Evolutionary conservation across 2,113 vertebrate species (phyloP).

Genomic region (Rhinolophus sinicus): DNA sequence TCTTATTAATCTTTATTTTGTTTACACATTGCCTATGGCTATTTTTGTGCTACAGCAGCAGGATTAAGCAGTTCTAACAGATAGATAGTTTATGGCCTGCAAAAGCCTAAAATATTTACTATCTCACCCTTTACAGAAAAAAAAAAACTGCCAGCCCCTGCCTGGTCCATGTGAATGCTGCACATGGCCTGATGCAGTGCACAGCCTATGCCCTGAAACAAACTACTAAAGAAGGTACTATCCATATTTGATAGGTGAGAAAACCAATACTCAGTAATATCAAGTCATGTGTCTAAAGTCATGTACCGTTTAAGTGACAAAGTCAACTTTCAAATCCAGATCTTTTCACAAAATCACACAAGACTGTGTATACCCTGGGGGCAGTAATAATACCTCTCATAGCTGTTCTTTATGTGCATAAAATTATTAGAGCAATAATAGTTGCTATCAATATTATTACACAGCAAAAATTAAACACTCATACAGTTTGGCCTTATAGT

Average conservation of each 20-base stretch:
- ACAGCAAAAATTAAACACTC: neutral
- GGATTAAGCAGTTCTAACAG: neutral
- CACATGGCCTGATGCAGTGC: neutral
- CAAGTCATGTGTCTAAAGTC: neutral
- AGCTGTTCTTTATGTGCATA: neutral
- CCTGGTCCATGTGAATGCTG: neutral
- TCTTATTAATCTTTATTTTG: neutral
- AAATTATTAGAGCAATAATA: conserved; percentile 19
- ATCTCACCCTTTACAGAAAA: neutral
- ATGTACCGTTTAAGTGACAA: neutral
- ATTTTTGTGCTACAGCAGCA: neutral
- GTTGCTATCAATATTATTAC: conserved; percentile 15
- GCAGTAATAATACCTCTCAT: neutral
- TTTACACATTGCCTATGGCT: neutral
- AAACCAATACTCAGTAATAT: neutral
- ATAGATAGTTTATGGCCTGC: neutral
- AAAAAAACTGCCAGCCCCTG: neutral
- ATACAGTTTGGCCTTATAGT: neutral
- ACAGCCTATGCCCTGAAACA: neutral
- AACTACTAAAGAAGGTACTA: neutral
- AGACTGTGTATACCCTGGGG: neutral
- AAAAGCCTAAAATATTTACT: conserved; percentile 54
- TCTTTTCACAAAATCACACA: neutral
- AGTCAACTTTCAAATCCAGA: conserved; percentile 21
- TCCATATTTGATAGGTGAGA: neutral